Evolutionary conservation across 2,797 vertebrate genomes (phyloP).

Genomic region (Scyliorhinus canicula): DNA sequence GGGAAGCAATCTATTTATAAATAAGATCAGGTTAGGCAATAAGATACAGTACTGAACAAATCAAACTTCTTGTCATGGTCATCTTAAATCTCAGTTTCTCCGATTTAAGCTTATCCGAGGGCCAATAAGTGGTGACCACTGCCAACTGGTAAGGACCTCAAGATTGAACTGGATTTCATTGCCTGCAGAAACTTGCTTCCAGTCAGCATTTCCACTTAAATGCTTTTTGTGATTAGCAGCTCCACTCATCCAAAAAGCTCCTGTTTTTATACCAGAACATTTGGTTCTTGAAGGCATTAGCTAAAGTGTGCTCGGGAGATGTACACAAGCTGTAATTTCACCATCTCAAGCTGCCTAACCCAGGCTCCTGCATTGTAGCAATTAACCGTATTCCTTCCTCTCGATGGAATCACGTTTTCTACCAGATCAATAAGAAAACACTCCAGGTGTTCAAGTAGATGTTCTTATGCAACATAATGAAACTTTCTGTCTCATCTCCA

Average conservation of each 20-base stretch:
- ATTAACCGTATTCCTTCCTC: not conserved
- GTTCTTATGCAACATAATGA: not conserved
- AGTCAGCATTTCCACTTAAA: not conserved
- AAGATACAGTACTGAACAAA: not conserved
- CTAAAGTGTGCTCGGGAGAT: not conserved
- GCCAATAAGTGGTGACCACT: not conserved
- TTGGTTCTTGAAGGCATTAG: not conserved
- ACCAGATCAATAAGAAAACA: not conserved
- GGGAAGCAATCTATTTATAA: not conserved
- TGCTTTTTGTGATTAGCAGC: not conserved
- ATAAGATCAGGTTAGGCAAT: not conserved
- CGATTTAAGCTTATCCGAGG: not conserved
- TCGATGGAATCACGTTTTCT: not conserved
- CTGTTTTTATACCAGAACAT: not conserved
- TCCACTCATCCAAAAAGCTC: not conserved
- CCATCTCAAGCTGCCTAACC: not conserved
- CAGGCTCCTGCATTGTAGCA: not conserved
- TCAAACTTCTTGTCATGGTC: not conserved
- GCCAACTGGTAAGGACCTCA: not conserved
- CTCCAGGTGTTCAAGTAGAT: not conserved
- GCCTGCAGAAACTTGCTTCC: not conserved
- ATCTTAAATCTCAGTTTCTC: not conserved
- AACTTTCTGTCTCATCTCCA: not conserved
- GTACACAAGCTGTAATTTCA: not conserved
- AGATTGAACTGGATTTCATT: not conserved